phyloP scores from a whole-genome alignment of 1,140 invertebrate genomes.

The Achatina immaculata region DNA sequence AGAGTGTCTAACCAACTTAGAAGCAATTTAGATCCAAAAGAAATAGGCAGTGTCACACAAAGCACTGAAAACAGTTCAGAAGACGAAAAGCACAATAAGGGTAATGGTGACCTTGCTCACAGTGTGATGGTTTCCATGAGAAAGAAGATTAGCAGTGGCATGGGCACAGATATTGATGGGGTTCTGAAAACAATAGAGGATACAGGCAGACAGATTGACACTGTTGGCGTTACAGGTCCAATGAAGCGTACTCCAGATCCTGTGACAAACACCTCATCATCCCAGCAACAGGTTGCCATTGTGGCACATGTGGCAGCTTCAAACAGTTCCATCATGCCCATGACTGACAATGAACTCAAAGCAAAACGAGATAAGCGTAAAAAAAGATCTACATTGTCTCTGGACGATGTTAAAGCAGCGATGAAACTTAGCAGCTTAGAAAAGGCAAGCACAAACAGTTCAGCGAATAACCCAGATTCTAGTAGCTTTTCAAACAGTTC shows the following conservation, averaged over 20 bases:
- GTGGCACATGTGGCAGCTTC: slow-evolving; percentile 41
- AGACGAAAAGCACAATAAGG: neutral
- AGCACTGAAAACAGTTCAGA: slow-evolving; percentile 20
- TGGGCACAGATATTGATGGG: slow-evolving; percentile 61
- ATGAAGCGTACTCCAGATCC: slow-evolving; percentile 42
- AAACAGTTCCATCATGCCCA: slow-evolving; percentile 33
- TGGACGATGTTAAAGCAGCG: slow-evolving; percentile 61
- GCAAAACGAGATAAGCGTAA: slow-evolving; percentile 57
- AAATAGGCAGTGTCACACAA: slow-evolving; percentile 49
- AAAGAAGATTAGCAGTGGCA: slow-evolving; percentile 54
- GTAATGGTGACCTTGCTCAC: slow-evolving; percentile 41
- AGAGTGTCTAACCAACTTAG: slow-evolving; percentile 52
- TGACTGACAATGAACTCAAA: slow-evolving; percentile 53
- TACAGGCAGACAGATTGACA: slow-evolving; percentile 51
- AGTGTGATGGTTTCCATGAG: slow-evolving; percentile 54
- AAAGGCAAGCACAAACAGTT: neutral
- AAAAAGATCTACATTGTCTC: slow-evolving; percentile 54
- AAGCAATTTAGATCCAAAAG: slow-evolving; percentile 49
- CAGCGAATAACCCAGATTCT: neutral
- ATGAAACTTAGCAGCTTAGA: slow-evolving; percentile 17
- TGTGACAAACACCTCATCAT: slow-evolving; percentile 30
- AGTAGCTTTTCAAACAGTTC: neutral
- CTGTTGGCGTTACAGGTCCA: slow-evolving; percentile 44
- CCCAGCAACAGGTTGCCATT: slow-evolving; percentile 32
- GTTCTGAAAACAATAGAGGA: slow-evolving; percentile 64